phyloP scores from a whole-genome alignment of 2,797 vertebrate species.

The Tokudaia muenninki region DNA sequence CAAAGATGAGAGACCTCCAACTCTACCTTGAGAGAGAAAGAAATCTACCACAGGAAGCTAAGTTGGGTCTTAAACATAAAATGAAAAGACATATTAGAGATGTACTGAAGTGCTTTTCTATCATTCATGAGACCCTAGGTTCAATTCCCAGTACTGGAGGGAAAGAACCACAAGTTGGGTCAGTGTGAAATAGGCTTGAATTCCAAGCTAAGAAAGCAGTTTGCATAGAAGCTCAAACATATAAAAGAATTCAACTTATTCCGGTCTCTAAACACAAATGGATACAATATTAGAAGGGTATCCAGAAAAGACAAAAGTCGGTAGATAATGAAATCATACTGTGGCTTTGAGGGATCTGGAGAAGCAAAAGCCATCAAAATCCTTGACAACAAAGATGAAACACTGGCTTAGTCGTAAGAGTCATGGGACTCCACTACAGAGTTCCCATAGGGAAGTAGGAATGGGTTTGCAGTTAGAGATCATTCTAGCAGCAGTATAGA shows the following conservation, averaged over 20 bases:
- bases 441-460: background rate
- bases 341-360: background rate
- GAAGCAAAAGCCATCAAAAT: background rate
- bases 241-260: background rate
- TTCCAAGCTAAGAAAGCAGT: background rate
- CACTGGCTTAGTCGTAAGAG: background rate
- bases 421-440: background rate
- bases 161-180: background rate
- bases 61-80: background rate
- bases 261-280: background rate
- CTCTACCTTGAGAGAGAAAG: background rate
- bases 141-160: background rate
- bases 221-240: background rate
- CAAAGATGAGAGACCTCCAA: background rate
- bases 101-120: background rate
- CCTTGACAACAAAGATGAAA: background rate
- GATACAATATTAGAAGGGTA: background rate
- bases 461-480: background rate
- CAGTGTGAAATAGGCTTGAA: background rate
- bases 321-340: background rate
- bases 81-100: background rate
- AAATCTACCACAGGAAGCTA: background rate
- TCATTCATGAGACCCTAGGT: no score
- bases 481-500: background rate
- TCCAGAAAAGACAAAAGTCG: background rate